phyloP scores from a whole-genome alignment of 2,888 invertebrate genomes.

The Limnephilus marmoratus region DNA sequence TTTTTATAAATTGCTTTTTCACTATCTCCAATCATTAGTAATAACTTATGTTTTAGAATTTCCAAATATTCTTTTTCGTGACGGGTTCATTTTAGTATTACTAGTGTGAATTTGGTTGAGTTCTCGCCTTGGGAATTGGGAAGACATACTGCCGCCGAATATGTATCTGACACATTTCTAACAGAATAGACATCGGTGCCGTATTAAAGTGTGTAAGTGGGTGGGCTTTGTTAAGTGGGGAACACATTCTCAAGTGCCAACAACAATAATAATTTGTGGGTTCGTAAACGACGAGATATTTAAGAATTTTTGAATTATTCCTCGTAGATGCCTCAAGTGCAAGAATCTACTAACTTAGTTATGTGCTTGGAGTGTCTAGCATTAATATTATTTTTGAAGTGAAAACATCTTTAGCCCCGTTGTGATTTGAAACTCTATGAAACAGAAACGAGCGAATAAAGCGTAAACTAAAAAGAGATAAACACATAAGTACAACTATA shows the following conservation, averaged over 20 bases:
- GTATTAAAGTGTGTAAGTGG: neutral
- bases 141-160: neutral
- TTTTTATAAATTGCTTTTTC: slow-evolving; percentile 9
- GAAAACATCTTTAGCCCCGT: too few relatives aligned
- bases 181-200: neutral
- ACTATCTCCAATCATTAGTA: slow-evolving; percentile 24
- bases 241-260: neutral
- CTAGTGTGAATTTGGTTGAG: neutral
- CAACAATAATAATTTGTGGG: neutral
- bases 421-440: too few relatives aligned
- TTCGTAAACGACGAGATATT: neutral
- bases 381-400: too few relatives aligned
- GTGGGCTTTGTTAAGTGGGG: neutral
- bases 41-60: slow-evolving; percentile 11
- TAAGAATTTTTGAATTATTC: neutral
- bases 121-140: neutral
- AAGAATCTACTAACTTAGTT: neutral
- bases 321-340: neutral
- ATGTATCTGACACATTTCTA: neutral
- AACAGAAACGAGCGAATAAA: too few relatives aligned
- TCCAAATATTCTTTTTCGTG: neutral
- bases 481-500: too few relatives aligned
- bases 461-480: too few relatives aligned
- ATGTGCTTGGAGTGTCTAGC: too few relatives aligned
- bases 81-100: neutral